Evolutionary conservation across 2,113 vertebrate genomes (phyloP), one percentile per base, ranked within the genome.

Genomic region (Polyodon spathula): DNA sequence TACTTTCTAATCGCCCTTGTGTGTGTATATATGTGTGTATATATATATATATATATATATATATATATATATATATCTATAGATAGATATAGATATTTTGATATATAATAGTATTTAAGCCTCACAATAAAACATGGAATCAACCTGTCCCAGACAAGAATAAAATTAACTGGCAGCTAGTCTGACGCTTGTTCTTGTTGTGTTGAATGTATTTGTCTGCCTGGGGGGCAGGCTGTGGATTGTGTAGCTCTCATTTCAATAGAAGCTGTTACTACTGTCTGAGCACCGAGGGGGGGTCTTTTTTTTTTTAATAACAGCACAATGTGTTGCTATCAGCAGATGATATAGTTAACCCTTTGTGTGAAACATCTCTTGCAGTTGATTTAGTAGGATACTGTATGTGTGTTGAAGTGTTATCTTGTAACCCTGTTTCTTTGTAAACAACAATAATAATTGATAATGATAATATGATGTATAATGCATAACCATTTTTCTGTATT

Each of bases 401-500:
- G n/a, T n/a, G n/a, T n/a, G n/a, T n/a, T n/a, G n/a, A 78, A 71
- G 73, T 84, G 83, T n/a, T n/a, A n/a, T n/a, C n/a, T n/a, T n/a
- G n/a, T n/a, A n/a, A n/a, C n/a, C n/a, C n/a, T 84, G 44, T 54
- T 59, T 54, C 61, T 68, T 71, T 65, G 76, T 81, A 73, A 81
- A 81, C 75, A 80, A 81, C 82, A 78, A 79, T 79, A 84, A 84
- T 86, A 72, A 84, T 78, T 80, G 79, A 75, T 81, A 78, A 67
- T 38, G 40, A 82, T 83, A 86, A 80, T 77, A 74, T 71, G 63
- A 62, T 73, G 78, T 82, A 84, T 84, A 89, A 89, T 86, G 81
- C 84, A 88, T 81, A 86, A 81, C 83, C 62, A 81, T 79, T 84
- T 75, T 73, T 63, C 61, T 76, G 81, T 91, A 89, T 90, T 91